These are phyloP conservation scores for Turdus rufiventris DNA, from an alignment of 2,113 vertebrate species.

Conservation along the genomic window DNA sequence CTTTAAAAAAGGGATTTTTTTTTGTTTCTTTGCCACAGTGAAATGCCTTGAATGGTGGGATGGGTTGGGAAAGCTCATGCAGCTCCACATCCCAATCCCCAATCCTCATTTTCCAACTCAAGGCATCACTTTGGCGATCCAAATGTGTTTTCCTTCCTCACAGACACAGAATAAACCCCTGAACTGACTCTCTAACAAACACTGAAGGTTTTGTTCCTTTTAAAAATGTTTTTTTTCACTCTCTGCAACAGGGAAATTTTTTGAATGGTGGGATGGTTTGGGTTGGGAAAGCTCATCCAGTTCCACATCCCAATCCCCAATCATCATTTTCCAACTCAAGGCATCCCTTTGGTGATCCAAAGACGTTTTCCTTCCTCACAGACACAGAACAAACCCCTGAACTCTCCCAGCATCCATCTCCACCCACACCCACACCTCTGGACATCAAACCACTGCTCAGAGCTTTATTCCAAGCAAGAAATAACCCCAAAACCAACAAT, in stretches of 20 bases:
- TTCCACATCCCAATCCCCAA: neutral
- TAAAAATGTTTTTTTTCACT: neutral
- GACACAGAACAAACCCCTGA: neutral
- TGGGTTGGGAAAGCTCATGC: neutral
- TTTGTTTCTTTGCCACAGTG: too few relatives aligned
- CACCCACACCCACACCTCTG: neutral
- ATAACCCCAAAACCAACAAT: neutral
- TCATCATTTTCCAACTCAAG: neutral
- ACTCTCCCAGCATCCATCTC: neutral
- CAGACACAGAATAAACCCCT: neutral
- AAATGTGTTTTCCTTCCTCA: too few relatives aligned
- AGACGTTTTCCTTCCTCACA: neutral
- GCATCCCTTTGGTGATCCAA: neutral
- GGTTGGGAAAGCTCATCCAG: neutral
- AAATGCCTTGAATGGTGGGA: too few relatives aligned
- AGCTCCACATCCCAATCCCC: neutral
- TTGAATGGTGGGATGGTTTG: neutral
- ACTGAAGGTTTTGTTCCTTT: too few relatives aligned
- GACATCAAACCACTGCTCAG: neutral
- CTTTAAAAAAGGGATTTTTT: too few relatives aligned
- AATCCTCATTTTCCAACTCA: neutral
- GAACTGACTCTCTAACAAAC: too few relatives aligned
- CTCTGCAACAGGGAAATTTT: too few relatives aligned
- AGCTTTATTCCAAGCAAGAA: neutral
- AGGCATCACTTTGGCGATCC: neutral